Base-by-base conservation (phyloP, 2,888 invertebrate species). In the Aplocera efformata region DNA sequence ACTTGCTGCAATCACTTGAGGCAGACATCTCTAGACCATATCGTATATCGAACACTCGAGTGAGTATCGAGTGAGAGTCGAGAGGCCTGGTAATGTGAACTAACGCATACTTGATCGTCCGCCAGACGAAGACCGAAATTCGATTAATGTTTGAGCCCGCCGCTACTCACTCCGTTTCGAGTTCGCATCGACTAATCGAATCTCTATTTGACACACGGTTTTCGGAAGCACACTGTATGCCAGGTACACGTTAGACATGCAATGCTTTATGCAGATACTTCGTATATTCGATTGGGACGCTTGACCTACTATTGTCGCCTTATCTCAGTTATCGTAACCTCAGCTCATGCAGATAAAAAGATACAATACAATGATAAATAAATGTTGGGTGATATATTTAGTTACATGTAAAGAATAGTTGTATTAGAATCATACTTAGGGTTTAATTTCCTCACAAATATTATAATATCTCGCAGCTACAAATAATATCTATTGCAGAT, bases 61-160 rank as follows among this genome's bases (percentile, higher is more conserved):
- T 68, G 65, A 75, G 73, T 72, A 76, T 78, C 73, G 67, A 75
- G 72, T 65, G 70, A 71, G 69, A 67, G 64, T 75, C 63, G 65
- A 81, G 79, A 60, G 76, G 61, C 38, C 60, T 61, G 65, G 78
- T 79, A 77, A 80, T 78, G 75, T 69, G 80, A 80, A 75, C 80
- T 73, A 73, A 73, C 75, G 75, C 70, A 70, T 69, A 72, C 81
- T 81, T 76, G 79, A 77, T 77, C 74, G 72, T 67, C 62, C 72
- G 65, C 63, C 60, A 53, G 64, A 56, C 66, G 76, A 69, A 74
- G 68, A 74, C 74, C 75, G 73, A 81, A 76, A 85, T 83, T 79
- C 83, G 81, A 85, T 85, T 83, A 83, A 80, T 74, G 78, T 74
- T 79, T 67, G 72, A 76, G 63, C 66, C 67, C 63, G 60, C 67